A percentile compares a stretch with the other conserved stretches of the same genome.
Conservation (phyloP, 2,113 vertebrate genomes). For the Macaca nemestrina region DNA sequence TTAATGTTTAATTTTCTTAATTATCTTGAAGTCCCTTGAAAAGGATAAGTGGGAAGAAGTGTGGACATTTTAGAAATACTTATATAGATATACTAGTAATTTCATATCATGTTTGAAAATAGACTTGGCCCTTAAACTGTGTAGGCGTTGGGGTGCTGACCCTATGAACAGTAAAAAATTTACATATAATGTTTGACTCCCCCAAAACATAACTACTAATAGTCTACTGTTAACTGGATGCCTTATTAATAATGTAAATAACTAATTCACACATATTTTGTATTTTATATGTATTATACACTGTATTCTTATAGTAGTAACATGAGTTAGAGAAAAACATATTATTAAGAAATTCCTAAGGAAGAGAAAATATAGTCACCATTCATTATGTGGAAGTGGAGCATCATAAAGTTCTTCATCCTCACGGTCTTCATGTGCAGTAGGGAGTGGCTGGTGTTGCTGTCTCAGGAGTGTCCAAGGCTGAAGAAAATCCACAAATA, state of each 20-base stretch:
- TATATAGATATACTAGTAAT: background rate
- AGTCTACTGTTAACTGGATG: background rate
- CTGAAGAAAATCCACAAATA: background rate
- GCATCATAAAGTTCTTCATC: background rate
- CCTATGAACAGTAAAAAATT: background rate
- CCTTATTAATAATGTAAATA: background rate
- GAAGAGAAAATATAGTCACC: background rate
- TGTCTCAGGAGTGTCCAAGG: background rate
- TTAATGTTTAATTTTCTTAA: background rate
- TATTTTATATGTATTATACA: background rate
- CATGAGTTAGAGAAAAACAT: background rate
- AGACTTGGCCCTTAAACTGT: background rate
- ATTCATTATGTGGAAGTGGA: background rate
- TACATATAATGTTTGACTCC: background rate
- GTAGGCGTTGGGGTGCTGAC: background rate
- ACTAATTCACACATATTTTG: background rate
- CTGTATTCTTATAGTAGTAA: background rate
- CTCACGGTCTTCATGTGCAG: background rate
- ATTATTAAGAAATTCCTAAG: background rate
- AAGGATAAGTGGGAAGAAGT: background rate
- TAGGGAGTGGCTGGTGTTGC: background rate
- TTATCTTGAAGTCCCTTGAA: background rate
- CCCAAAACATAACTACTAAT: background rate
- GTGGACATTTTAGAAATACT: background rate
- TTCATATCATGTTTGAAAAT: background rate